Percentiles rank a stretch among this genome's conserved stretches.
phyloP scores from a whole-genome alignment of 2,888 invertebrate species.

The Cylloceria caligata region DNA sequence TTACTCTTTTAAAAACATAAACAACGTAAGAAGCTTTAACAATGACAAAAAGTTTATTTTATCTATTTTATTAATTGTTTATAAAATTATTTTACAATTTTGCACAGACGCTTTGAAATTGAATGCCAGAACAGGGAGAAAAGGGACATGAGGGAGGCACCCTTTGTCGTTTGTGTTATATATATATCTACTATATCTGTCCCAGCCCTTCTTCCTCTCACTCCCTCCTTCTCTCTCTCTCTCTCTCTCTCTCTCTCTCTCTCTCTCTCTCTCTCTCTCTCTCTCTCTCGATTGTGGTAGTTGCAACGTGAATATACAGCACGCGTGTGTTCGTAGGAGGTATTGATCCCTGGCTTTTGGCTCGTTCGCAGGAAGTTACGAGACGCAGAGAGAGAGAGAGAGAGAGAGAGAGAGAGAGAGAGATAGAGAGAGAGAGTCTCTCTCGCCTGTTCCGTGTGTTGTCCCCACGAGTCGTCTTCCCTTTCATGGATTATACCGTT shows the following conservation, averaged over 20 bases:
- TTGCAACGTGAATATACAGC: conserved; percentile 41
- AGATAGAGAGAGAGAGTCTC: conserved; percentile 5
- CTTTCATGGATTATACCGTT: conserved; percentile 5
- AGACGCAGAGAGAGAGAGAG: conserved; percentile 21
- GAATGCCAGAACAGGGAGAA: conserved; percentile 2
- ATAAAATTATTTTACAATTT: not conserved
- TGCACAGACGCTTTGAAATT: not conserved
- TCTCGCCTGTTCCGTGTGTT: conserved; percentile 10
- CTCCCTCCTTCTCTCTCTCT: conserved; percentile 3
- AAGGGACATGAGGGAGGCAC: conserved; percentile 35
- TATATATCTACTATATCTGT: conserved; percentile 4
- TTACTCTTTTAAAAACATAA: too few relatives aligned
- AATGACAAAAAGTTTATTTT: too few relatives aligned
- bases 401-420: too few relatives aligned
- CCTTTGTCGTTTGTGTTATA: conserved; percentile 30
- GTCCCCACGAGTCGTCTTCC: conserved; percentile 22
- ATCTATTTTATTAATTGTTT: too few relatives aligned
- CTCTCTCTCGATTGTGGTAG: too few relatives aligned
- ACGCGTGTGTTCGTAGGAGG: conserved; percentile 65
- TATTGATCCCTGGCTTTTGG: conserved; percentile 69
- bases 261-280: too few relatives aligned
- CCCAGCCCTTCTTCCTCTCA: conserved; percentile 35
- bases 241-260: conserved; percentile 32
- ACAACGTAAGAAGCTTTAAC: too few relatives aligned
- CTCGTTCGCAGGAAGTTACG: conserved; percentile 61